Percentiles rank a stretch among this genome's conserved stretches.
phyloP scores from a whole-genome alignment of 1,140 invertebrate species.

The Nebria ingens region DNA sequence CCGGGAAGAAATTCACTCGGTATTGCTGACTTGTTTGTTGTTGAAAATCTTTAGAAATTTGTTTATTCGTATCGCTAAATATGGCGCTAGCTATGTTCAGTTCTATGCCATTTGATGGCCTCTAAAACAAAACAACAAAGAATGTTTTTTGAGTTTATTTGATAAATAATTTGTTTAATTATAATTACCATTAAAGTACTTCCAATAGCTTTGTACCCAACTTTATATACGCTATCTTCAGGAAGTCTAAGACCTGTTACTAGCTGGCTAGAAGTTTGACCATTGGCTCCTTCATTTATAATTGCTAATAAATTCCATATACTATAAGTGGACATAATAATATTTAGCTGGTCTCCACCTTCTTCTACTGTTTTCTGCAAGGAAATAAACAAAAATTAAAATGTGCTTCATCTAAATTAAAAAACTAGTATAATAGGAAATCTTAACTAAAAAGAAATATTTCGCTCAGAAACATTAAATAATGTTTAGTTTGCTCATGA shows the following conservation, averaged over 20 bases:
- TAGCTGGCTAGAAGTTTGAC: slow-evolving; percentile 33
- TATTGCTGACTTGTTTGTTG: slow-evolving; percentile 44
- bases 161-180: background rate
- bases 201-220: slow-evolving; percentile 30
- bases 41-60: slow-evolving; percentile 20
- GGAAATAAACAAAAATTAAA: no score
- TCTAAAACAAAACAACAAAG: slow-evolving; percentile 11
- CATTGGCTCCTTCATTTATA: slow-evolving; percentile 37
- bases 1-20: slow-evolving; percentile 39
- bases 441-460: no score
- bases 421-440: no score
- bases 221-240: slow-evolving; percentile 24
- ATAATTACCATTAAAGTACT: slow-evolving; percentile 31
- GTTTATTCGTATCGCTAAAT: slow-evolving; percentile 20
- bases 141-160: background rate
- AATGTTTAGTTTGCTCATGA: no score
- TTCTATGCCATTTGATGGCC: slow-evolving; percentile 14
- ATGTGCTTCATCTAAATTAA: no score
- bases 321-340: slow-evolving; percentile 38
- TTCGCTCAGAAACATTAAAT: no score
- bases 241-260: slow-evolving; percentile 29
- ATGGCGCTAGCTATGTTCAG: slow-evolving; percentile 27
- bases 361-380: slow-evolving; percentile 15
- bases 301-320: slow-evolving; percentile 40
- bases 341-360: slow-evolving; percentile 22